phyloP scores from a whole-genome alignment of 2,888 invertebrate genomes.

The Plebejus argus region DNA sequence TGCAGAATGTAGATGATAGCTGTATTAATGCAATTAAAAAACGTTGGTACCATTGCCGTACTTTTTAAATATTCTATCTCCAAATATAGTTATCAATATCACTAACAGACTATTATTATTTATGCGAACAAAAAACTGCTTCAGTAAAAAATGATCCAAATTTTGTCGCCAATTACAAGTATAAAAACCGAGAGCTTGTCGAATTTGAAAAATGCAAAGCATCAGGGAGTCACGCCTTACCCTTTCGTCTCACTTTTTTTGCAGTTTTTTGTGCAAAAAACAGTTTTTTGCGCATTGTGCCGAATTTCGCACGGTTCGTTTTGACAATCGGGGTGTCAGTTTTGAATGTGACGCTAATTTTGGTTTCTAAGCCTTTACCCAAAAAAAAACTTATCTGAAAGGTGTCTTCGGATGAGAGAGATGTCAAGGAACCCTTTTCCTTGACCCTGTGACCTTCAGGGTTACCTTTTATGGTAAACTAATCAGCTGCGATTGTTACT shows the following conservation, averaged over 20 bases:
- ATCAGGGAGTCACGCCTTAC: constrained; percentile 44
- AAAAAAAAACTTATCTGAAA: constrained; percentile 56
- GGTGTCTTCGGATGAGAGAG: constrained; percentile 60
- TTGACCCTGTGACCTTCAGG: constrained; percentile 59
- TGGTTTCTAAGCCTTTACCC: constrained; percentile 64
- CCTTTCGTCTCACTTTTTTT: constrained; percentile 54
- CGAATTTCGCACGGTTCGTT: constrained; percentile 78
- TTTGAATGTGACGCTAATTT: constrained; percentile 77
- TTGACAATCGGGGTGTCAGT: constrained; percentile 60
- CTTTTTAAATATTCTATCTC: too few relatives aligned
- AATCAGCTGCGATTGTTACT: constrained; percentile 57
- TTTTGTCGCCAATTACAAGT: neutral
- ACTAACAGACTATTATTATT: neutral
- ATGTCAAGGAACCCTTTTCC: constrained; percentile 61
- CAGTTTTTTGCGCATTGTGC: constrained; percentile 56
- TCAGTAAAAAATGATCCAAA: neutral
- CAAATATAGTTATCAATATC: neutral
- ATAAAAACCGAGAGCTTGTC: constrained; percentile 40
- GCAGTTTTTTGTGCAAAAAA: constrained; percentile 46
- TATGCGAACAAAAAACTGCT: neutral
- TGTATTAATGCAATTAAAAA: too few relatives aligned
- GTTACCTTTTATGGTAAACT: constrained; percentile 52
- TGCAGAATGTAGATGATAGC: too few relatives aligned
- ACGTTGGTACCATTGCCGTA: too few relatives aligned
- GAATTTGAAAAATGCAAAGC: constrained; percentile 37